Percentiles rank a stretch among this genome's conserved stretches.
These are phyloP conservation scores for Polypedilum vanderplanki DNA, from an alignment of 1,140 invertebrate genomes.

Conservation along the genomic window DNA sequence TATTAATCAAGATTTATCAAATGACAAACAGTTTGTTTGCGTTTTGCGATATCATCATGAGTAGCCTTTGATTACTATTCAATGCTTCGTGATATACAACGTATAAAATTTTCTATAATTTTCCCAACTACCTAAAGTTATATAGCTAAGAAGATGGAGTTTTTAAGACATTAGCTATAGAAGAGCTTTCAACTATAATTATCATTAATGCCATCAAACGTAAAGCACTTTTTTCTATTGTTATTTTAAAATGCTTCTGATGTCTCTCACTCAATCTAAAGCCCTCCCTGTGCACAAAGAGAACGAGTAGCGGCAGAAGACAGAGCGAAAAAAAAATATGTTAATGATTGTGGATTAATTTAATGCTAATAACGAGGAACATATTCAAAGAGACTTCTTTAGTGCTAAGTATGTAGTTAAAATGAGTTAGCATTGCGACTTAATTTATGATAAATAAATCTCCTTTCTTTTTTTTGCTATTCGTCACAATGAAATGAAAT, in stretches of 20 bases:
- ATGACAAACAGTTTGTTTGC: background rate
- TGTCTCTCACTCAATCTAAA: background rate
- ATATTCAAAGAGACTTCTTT: conserved; percentile 28
- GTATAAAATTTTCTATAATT: too few species aligned
- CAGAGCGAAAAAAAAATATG: conserved; percentile 13
- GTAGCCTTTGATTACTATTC: too few species aligned
- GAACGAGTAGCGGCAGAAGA: background rate
- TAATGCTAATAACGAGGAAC: conserved; percentile 20
- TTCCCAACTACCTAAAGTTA: too few species aligned
- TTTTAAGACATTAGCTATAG: background rate
- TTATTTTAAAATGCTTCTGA: conserved; percentile 23
- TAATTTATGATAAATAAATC: conserved; percentile 26
- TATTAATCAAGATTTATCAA: conserved; percentile 20
- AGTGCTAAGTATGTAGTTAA: background rate
- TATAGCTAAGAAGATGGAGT: background rate
- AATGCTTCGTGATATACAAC: too few species aligned
- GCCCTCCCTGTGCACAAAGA: background rate
- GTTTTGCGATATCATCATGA: background rate
- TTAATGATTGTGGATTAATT: conserved; percentile 28
- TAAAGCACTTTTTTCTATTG: conserved; percentile 4
- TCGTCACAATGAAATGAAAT: background rate
- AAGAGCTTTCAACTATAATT: conserved; percentile 28
- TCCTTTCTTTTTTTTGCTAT: background rate
- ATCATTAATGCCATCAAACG: conserved; percentile 26
- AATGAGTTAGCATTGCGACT: background rate